Evolutionary conservation across 2,797 vertebrate species (phyloP), one percentile per base, ranked within the genome.

Genomic region (Peromyscus aztecus): DNA sequence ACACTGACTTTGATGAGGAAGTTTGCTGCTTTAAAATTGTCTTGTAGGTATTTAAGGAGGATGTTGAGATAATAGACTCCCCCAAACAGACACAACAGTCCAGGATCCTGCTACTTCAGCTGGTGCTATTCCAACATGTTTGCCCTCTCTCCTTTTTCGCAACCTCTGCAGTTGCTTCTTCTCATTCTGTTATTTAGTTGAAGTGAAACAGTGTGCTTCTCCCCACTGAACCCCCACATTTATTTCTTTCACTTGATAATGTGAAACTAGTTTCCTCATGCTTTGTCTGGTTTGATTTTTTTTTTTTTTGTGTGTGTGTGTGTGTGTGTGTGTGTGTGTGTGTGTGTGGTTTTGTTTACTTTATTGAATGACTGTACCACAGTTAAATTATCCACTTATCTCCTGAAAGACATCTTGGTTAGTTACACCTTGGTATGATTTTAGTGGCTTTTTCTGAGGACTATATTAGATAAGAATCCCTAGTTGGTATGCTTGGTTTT

Each of bases 111-210:
- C 0, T 5, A 9, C 29, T 84, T 78, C 23, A 59, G 17, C 23
- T 29, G 3, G 0, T 40, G 3, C 12, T 14, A 46, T 34, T 23
- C 10, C 3, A 59, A 31, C 0, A 24, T 24, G 16, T 40, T 46
- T 84, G 34, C 23, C n/a, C 0, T 10, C 12, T 75, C 34, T 49
- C 27, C 0, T 6, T 23, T 89, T 55, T 59, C 31, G 5, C 19
- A 55, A 0, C 40, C 29, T 89, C 23, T 13, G 4, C 34, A 34
- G 31, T 43, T 61, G 37, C 0, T 27, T 27, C 63, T 77, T 89
- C 37, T 12, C 31, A 49, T 34, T 46, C 37, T 31, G 4, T 77
- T 31, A 69, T n/a, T 63, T 67, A 57, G 2, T 49, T 88, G 21
- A 34, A 81, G 8, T 63, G 11, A 31, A 69, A 37, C 0, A 63